A percentile compares a stretch with the other conserved stretches of the same genome.
Evolutionary conservation across 2,797 vertebrate species (phyloP).

Genomic region (Coilia nasus): DNA sequence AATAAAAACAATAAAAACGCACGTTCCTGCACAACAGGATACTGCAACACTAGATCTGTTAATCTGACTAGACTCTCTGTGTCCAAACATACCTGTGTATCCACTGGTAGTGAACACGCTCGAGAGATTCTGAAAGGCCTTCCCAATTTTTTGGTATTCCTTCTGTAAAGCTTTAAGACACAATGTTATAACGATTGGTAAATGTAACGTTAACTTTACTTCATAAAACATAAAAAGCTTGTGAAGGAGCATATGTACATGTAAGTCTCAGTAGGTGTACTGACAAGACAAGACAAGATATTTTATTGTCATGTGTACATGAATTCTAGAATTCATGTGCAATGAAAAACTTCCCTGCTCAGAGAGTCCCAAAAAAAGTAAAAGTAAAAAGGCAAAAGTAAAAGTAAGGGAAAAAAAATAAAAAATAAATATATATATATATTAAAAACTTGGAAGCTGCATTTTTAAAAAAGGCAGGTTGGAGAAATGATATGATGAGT

Average conservation of each 20-base stretch:
- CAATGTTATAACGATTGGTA: slow-evolving; percentile 18
- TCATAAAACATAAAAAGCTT: background rate
- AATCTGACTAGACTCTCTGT: background rate
- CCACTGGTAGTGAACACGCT: slow-evolving; percentile 84
- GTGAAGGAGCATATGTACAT: background rate
- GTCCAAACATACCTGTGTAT: slow-evolving; percentile 79
- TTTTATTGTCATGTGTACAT: too few species aligned
- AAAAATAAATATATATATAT: too few species aligned
- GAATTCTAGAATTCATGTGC: too few species aligned
- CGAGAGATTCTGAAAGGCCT: slow-evolving; percentile 84
- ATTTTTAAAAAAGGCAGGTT: too few species aligned
- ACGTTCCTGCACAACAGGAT: background rate
- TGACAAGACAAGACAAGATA: too few species aligned
- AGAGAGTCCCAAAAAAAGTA: too few species aligned
- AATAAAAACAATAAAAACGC: background rate
- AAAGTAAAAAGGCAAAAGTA: too few species aligned
- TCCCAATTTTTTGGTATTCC: slow-evolving; percentile 90
- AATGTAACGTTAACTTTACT: background rate
- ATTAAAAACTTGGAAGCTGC: too few species aligned
- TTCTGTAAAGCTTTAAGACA: slow-evolving; percentile 82
- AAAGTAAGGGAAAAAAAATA: too few species aligned
- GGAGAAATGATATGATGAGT: too few species aligned
- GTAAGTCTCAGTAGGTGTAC: too few species aligned
- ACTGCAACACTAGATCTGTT: background rate
- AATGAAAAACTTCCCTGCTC: too few species aligned